Percentiles rank a stretch among this genome's conserved stretches.
Evolutionary conservation across 2,797 vertebrate species (phyloP).

Genomic region (Odontamblyopus rebecca): DNA sequence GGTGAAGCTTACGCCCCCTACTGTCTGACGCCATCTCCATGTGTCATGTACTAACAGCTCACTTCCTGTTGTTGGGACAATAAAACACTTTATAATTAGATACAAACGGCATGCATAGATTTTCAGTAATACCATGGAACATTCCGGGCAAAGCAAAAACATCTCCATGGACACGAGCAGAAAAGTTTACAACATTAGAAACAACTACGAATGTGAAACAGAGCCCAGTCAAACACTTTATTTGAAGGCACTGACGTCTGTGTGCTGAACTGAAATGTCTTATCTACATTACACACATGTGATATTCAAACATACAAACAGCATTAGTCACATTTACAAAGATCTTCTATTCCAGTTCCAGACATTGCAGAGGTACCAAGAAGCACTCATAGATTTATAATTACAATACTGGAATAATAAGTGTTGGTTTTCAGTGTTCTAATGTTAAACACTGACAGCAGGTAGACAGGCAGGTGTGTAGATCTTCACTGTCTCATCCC

Average conservation of each 20-base stretch:
- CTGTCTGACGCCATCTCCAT: too few relatives aligned
- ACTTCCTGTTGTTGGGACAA: too few relatives aligned
- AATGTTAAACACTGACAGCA: slow-evolving; percentile 17
- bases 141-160: too few relatives aligned
- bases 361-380: background rate
- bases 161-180: too few relatives aligned
- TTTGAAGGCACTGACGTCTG: background rate
- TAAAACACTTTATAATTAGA: too few relatives aligned
- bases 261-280: background rate
- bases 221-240: background rate
- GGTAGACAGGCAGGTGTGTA: slow-evolving; percentile 85
- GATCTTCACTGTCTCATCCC: slow-evolving; percentile 95
- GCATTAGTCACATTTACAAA: background rate
- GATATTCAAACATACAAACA: background rate
- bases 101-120: too few relatives aligned
- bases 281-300: background rate
- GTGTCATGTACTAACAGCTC: too few relatives aligned
- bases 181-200: too few relatives aligned
- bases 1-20: too few relatives aligned
- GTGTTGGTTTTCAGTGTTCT: background rate
- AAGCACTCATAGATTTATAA: background rate
- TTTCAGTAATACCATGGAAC: too few relatives aligned
- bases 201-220: background rate
- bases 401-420: background rate
- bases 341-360: background rate